Percentiles rank a stretch among this genome's conserved stretches.
phyloP scores from a whole-genome alignment of 1,140 invertebrate genomes.

The Drosophila sproati region DNA sequence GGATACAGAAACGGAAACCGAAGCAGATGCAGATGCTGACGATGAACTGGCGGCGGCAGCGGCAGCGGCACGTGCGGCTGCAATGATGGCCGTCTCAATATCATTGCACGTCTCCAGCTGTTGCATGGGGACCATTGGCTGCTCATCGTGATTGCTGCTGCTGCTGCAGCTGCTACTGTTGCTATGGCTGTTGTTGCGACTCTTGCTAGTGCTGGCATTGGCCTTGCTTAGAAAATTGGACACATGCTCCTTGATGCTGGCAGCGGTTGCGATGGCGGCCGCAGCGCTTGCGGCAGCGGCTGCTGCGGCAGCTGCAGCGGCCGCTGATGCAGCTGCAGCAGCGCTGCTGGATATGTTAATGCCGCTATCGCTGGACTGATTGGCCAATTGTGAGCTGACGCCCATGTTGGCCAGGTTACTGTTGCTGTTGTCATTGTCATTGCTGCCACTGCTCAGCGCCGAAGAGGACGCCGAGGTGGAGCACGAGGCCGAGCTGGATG shows the following conservation, averaged over 20 bases:
- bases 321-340: not conserved
- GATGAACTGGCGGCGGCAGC: conserved; percentile 33
- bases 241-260: conserved; percentile 59
- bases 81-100: conserved; percentile 79
- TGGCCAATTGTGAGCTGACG: conserved; percentile 44
- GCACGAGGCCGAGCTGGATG: conserved; percentile 40
- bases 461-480: conserved; percentile 52
- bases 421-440: conserved; percentile 4
- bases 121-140: conserved; percentile 48
- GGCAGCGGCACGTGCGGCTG: conserved; percentile 73
- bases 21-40: not conserved
- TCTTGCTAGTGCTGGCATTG: conserved; percentile 15
- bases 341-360: conserved; percentile 54
- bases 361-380: conserved; percentile 76
- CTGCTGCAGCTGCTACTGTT: conserved; percentile 31
- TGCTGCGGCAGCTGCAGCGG: not conserved
- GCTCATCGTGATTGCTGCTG: conserved; percentile 53
- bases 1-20: not conserved
- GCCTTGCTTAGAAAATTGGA: conserved; percentile 68
- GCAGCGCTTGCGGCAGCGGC: not conserved
- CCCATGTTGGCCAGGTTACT: conserved; percentile 6
- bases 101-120: conserved; percentile 81
- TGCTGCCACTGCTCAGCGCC: conserved; percentile 34
- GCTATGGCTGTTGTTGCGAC: conserved; percentile 54
- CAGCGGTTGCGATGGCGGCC: not conserved